phyloP scores from a whole-genome alignment of 2,113 vertebrate genomes.

The Campylomormyrus tamandua region DNA sequence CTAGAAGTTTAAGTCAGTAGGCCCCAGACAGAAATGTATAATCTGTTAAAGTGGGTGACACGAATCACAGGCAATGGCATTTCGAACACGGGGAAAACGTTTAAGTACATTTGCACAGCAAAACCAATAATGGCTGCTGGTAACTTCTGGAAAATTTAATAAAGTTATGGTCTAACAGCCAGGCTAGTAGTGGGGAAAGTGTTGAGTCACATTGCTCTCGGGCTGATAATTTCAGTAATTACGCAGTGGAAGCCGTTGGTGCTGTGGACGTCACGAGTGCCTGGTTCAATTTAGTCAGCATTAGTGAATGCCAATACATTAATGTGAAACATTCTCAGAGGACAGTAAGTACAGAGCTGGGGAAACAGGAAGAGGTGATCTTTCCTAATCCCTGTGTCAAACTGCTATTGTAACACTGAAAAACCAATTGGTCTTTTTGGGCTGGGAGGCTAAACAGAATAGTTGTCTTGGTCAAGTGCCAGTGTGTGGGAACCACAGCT shows the following conservation, averaged over 20 bases:
- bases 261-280: not conserved
- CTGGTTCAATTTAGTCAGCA: not conserved
- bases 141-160: not conserved
- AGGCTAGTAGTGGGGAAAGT: not conserved
- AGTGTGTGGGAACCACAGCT: not conserved
- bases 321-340: not conserved
- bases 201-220: not conserved
- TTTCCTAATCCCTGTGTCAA: not conserved
- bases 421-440: not conserved
- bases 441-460: not conserved
- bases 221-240: not conserved
- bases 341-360: not conserved
- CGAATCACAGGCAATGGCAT: not conserved
- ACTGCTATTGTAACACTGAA: slow-evolving; percentile 6
- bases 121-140: not conserved
- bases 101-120: not conserved
- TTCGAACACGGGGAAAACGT: not conserved
- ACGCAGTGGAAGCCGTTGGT: not conserved
- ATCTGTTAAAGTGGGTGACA: not conserved
- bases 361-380: not conserved
- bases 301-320: not conserved
- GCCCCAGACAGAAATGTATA: not conserved
- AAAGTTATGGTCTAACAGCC: not conserved
- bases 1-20: not conserved
- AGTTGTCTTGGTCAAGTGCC: not conserved